Evolutionary conservation across 1,140 invertebrate genomes (phyloP), one percentile per base, ranked within the genome.

Genomic region (Delia radicum): DNA sequence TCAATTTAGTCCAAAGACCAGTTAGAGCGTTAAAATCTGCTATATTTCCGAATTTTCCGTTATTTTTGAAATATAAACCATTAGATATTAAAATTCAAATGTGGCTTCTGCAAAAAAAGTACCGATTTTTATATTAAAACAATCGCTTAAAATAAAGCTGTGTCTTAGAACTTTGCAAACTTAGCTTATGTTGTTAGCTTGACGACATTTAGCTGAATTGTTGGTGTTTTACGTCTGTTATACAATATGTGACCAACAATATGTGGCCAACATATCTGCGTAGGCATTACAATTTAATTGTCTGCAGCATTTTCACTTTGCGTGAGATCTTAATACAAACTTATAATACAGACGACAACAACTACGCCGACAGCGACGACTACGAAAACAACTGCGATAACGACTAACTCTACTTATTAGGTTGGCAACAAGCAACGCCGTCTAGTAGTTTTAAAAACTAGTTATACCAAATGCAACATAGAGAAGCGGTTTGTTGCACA

Each of bases 241-340:
- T n/a, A n/a, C n/a, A n/a, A n/a, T n/a, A n/a, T n/a, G n/a, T n/a
- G n/a, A n/a, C n/a, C n/a, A n/a, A n/a, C n/a, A n/a, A n/a, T n/a
- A 15, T 42, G 37, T 15, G 37, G 37, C 37, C 37, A 42, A 10
- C 37, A 55, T 21, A 55, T 55, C 48, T 55, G 48, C 48, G 48
- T 55, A 55, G 48, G 48, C 48, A 55, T 21, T 55, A 55, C 18
- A 55, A 55, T 55, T 55, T 55, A 55, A 55, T 55, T 55, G 48
- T 55, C 48, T 55, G n/a, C n/a, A 55, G 21, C 48, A 55, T 55
- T 55, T 55, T 55, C 48, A 55, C 48, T 55, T 55, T 55, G 48
- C 48, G 48, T 55, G 48, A 55, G 48, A 55, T 55, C 48, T 55
- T 55, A 55, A 55, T 18, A 55, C 18, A 55, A 55, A 55, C n/a